Conservation (phyloP, 1,140 invertebrate species). For the Drosophila sproati region DNA sequence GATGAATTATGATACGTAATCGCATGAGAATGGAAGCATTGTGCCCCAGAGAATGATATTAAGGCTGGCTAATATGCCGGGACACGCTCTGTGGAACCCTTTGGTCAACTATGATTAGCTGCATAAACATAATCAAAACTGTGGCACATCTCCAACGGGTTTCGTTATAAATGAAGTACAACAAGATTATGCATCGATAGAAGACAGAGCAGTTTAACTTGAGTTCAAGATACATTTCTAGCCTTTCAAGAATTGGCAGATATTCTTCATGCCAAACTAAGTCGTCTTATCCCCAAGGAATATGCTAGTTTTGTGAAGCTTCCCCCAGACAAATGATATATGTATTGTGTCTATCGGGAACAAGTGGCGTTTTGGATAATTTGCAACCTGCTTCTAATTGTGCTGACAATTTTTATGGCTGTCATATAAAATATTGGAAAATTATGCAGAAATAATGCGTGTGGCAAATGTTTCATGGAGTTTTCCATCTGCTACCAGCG, state of each 20-base stretch:
- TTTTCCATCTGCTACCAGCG: conserved; percentile 67
- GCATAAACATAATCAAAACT: conserved; percentile 36
- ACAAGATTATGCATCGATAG: background rate
- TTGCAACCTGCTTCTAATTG: conserved; percentile 62
- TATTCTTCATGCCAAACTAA: background rate
- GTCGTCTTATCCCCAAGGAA: background rate
- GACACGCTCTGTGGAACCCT: conserved; percentile 64
- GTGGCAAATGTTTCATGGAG: conserved; percentile 20
- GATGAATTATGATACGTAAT: conserved; percentile 61
- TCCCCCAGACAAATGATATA: conserved; percentile 9
- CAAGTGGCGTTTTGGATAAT: conserved; percentile 54
- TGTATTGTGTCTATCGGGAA: conserved; percentile 16
- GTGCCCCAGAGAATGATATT: conserved; percentile 26
- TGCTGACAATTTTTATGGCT: conserved; percentile 74
- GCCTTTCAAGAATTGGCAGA: background rate
- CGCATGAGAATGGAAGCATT: conserved; percentile 8
- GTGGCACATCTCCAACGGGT: conserved; percentile 10
- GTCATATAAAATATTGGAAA: conserved; percentile 64
- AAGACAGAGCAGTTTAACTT: background rate
- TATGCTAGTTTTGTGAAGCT: background rate
- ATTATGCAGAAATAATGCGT: conserved; percentile 77
- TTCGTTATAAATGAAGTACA: conserved; percentile 24
- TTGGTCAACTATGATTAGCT: conserved; percentile 46
- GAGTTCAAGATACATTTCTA: background rate
- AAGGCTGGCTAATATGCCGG: conserved; percentile 59